Conservation (phyloP, 2,113 vertebrate genomes). For the Sceloporus undulatus region DNA sequence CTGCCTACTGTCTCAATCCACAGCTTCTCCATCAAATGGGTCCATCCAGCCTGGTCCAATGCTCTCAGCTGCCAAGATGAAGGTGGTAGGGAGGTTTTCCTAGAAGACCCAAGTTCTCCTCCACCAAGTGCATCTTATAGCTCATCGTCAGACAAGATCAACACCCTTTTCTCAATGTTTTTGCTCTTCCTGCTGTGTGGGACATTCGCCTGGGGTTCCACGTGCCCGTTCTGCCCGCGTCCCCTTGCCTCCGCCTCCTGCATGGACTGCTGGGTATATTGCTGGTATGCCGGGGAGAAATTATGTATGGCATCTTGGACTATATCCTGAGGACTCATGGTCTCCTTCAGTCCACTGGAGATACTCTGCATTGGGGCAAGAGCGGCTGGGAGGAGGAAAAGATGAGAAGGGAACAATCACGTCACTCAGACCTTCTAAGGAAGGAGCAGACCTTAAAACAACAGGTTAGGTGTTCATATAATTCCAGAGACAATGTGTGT, state of each 20-base stretch:
- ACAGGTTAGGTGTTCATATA: neutral
- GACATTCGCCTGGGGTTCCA: constrained; percentile 35
- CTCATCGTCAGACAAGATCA: constrained; percentile 91
- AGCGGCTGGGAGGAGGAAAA: constrained; percentile 74
- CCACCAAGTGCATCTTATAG: constrained; percentile 72
- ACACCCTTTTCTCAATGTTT: constrained; percentile 91
- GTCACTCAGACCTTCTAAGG: neutral
- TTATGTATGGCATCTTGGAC: constrained; percentile 95
- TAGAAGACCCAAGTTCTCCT: neutral
- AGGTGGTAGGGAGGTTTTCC: neutral
- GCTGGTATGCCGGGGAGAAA: constrained; percentile 90
- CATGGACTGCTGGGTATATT: constrained; percentile 92
- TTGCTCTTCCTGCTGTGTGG: constrained; percentile 65
- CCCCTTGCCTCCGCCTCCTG: constrained; percentile 74
- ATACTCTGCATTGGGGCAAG: constrained; percentile 93
- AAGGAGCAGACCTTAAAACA: neutral
- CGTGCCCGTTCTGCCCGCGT: constrained; percentile 75
- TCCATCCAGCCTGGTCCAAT: neutral
- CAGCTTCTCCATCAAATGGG: neutral
- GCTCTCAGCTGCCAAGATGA: neutral
- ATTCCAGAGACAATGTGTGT: no score
- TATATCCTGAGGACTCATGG: constrained; percentile 92
- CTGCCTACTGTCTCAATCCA: constrained; percentile 24
- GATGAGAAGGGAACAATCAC: neutral
- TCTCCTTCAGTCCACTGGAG: constrained; percentile 93